Evolutionary conservation across 2,888 invertebrate genomes (phyloP), one percentile per base, ranked within the genome.

Genomic region (Strigamia transsilvanica): DNA sequence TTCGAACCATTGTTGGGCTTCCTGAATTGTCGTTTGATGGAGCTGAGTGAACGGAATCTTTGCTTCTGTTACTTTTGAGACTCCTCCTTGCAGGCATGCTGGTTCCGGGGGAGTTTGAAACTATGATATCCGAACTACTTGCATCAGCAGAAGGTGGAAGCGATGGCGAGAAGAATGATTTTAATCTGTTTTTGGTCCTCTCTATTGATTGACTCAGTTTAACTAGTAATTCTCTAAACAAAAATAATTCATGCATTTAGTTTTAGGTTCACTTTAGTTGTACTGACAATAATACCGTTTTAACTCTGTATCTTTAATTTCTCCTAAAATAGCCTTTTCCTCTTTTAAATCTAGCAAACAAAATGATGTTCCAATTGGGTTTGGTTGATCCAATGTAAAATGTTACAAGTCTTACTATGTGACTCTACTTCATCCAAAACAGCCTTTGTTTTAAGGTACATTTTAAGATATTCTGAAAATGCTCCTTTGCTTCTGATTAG

Each of bases 341-440:
- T 73, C 73, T 73, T 73, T 73, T 32, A 73, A 73, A 73, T 73
- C 73, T 73, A 32, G 2, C 15, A 46, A 21, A 23, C 5, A 21
- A 32, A 73, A n/a, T 13, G 23, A 13, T n/a, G 9, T 15, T 79
- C 15, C 73, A 73, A 21, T 12, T 73, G 10, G 15, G 5, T 77
- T 77, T n/a, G 3, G n/a, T 73, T 73, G 73, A n/a, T n/a, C n/a
- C n/a, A n/a, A n/a, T 15, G 3, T 9, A 32, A 79, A 77, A 15
- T 77, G 0, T 15, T 77, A 13, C 21, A 18, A 42, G 41, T 80
- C 80, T 51, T 51, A 80, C 80, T 80, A n/a, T 80, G 46, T 9
- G 80, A 80, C 21, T 42, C 80, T 10, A 80, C 21, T 80, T 80
- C 80, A 32, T 80, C 80, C 32, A 80, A 46, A 13, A 80, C 51